A percentile compares a stretch with the other conserved stretches of the same genome.
Conservation (phyloP, 2,797 vertebrate species). For the Vultur gryphus region DNA sequence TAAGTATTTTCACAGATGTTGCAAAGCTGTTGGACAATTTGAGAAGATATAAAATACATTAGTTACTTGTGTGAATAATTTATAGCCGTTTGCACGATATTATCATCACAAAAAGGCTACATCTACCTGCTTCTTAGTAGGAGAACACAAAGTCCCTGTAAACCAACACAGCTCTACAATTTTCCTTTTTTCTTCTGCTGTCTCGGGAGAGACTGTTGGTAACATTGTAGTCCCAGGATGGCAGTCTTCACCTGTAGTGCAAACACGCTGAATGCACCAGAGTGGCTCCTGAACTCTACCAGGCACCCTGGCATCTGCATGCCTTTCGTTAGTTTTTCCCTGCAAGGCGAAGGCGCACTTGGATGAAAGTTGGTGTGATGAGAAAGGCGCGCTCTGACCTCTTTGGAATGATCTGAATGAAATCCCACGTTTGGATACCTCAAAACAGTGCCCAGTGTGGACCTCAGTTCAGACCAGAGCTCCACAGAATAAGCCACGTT, state of each 20-base stretch:
- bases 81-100: neutral
- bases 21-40: neutral
- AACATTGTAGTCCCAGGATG: neutral
- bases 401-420: neutral
- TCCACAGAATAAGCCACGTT: neutral
- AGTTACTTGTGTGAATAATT: neutral
- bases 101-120: neutral
- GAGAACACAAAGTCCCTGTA: neutral
- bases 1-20: neutral
- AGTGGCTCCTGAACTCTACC: neutral
- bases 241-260: neutral
- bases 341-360: neutral
- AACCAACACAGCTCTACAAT: neutral
- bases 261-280: neutral
- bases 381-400: neutral
- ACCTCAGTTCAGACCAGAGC: neutral
- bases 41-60: neutral
- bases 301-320: neutral
- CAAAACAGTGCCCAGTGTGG: neutral
- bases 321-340: neutral
- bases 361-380: neutral
- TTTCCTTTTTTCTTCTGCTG: neutral
- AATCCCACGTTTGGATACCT: neutral
- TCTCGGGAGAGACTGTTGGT: neutral
- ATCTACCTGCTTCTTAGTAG: neutral